Conservation (phyloP, 2,888 invertebrate species). For the Lutraria lutraria region DNA sequence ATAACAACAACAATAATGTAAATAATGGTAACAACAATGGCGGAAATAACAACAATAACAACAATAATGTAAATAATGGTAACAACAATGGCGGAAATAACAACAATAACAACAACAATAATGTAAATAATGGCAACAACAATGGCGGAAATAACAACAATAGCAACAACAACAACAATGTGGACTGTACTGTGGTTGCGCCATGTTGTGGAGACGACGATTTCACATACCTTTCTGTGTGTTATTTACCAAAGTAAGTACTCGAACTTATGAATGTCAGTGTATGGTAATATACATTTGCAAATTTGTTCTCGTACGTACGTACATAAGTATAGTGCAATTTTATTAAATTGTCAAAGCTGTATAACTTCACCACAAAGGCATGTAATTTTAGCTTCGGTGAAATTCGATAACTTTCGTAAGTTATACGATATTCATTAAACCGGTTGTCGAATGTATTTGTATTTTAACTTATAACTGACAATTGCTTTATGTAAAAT, state of each 20-base stretch:
- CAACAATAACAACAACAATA: background rate
- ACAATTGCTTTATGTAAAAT: no score
- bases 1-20: background rate
- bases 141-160: background rate
- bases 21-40: background rate
- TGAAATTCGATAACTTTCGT: no score
- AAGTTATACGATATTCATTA: no score
- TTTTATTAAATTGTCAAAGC: no score
- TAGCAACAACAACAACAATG: background rate
- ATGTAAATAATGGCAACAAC: background rate
- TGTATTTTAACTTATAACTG: no score
- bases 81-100: background rate
- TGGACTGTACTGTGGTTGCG: conserved; percentile 21
- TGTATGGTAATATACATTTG: background rate
- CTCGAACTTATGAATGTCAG: background rate
- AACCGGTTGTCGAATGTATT: no score
- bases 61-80: background rate
- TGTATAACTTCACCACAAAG: no score
- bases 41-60: background rate
- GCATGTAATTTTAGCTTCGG: no score
- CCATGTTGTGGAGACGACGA: conserved; percentile 34
- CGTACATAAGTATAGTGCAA: no score
- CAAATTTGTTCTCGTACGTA: no score
- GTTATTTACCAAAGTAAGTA: conserved; percentile 38
- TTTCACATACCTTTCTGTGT: conserved; percentile 33